Evolutionary conservation across 1,140 invertebrate species (phyloP), one percentile per base, ranked within the genome.

Genomic region (Halictus rubicundus): DNA sequence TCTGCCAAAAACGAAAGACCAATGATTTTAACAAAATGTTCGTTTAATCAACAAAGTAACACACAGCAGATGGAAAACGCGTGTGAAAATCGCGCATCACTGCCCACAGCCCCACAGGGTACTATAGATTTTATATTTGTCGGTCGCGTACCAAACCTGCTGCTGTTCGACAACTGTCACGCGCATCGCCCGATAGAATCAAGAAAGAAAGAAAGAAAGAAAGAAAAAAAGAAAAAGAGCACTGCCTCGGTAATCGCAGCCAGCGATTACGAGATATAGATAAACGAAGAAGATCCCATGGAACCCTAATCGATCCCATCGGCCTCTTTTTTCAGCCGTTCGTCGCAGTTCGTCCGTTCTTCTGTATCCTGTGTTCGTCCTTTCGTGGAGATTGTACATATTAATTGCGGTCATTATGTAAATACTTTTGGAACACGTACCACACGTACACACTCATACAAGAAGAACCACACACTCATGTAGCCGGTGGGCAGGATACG

Each of bases 331-430:
- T 76, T 49, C 80, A 73, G 57, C n/a, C 69, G 54, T 61, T 39
- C 25, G 7, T 64, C 46, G 60, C 66, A 54, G 76, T 70, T 86
- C 74, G 81, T 74, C 78, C 84, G 84, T 86, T 86, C 68, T 81
- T 87, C 69, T 83, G 60, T 85, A 68, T 60, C 49, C 71, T 75
- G 42, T 54, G 69, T 84, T 75, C 39, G 54, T 79, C 65, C n/a
- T 83, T 80, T 85, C 83, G 79, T 85, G 49, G 54, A 70, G 79
- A 72, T 79, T 89, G 88, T 89, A 89, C 83, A 89, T 89, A 89
- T 87, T 86, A 81, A 85, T 87, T 82, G 80, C 86, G 84, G 86
- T 88, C 74, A 88, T 88, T 89, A 79, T 89, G 88, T 89, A 88
- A 89, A 89, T 89, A 89, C 74, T 85, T 74, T 69, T 79, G 52